Base-by-base conservation (phyloP, 2,888 invertebrate genomes). In the Panopea generosa region DNA sequence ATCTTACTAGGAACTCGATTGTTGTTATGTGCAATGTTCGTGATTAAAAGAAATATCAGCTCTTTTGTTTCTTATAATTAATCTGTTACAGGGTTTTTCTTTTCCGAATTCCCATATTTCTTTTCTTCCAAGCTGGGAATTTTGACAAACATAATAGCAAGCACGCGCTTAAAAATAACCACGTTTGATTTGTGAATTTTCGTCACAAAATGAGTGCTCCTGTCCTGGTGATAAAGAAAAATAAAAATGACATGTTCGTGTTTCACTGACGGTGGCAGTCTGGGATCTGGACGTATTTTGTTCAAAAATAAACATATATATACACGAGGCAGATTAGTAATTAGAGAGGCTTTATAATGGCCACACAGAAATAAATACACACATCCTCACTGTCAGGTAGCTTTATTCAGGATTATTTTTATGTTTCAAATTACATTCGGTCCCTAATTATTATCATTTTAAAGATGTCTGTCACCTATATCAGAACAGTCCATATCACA, bases 151-250 rank as follows among this genome's bases (percentile, higher is more conserved):
- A 16, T 16, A 24, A 53, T 53, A 27, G 24, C 53, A 18, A 53
- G 18, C 53, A 53, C 53, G 53, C 24, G 53, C 18, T 53, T 27
- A 16, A 53, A 53, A 53, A 53, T 53, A 53, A 26, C 27, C 24
- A 53, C 53, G 26, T 27, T 24, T 53, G 53, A 53, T 53, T 53
- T 27, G 53, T 53, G 53, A n/a, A 9, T n/a, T 53, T 53, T 53
- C 53, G 29, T 26, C 53, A 53, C 53, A 53, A 53, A 53, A 24
- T 11, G 22, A 33, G 33, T 11, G 33, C 33, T 33, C 11, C 33
- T 33, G 11, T 33, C 33, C n/a, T 33, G 6, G 11, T 33, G 33
- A 26, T 24, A n/a, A 1, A 53, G 24, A 24, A 26, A 27, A 53
- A 24, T n/a, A 53, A 16, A 53, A 53, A 53, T 53, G 24, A 27